Evolutionary conservation across 2,113 vertebrate species (phyloP).

Genomic region (Eulemur macaco): DNA sequence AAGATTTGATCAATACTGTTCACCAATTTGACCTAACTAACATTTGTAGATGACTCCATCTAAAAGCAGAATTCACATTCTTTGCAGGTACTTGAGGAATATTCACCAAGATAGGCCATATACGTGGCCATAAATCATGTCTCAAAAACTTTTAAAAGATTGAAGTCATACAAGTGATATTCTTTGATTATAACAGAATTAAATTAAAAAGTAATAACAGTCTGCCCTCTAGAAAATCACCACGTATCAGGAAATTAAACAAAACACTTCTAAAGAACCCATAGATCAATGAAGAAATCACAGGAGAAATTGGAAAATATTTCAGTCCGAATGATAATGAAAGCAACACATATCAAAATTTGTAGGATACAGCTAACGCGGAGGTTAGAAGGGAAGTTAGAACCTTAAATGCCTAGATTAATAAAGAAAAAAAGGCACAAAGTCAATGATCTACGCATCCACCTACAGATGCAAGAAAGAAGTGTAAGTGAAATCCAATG

Average conservation of each 20-base stretch:
- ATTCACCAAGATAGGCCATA: not conserved
- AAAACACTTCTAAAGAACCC: constrained; percentile 31
- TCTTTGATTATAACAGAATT: not conserved
- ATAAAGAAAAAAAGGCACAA: not conserved
- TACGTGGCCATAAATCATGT: not conserved
- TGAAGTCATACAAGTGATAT: not conserved
- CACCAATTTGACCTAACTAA: not conserved
- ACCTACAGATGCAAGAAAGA: not conserved
- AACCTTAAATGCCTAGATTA: not conserved
- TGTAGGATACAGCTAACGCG: not conserved
- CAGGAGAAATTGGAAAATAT: not conserved
- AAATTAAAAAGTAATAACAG: constrained; percentile 31
- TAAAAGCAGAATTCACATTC: not conserved
- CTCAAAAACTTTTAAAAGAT: not conserved
- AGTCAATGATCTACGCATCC: not conserved
- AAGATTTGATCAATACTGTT: not conserved
- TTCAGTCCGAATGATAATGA: constrained; percentile 34
- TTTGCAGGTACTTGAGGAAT: not conserved
- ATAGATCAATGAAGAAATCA: constrained; percentile 35
- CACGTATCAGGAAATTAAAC: constrained; percentile 39
- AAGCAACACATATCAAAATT: constrained; percentile 5
- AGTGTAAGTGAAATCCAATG: not conserved
- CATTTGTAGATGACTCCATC: not conserved
- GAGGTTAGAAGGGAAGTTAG: not conserved
- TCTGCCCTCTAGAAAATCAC: constrained; percentile 24